A percentile compares a stretch with the other conserved stretches of the same genome.
These are phyloP conservation scores for Drosophila serrata DNA, from an alignment of 1,140 invertebrate species.

Conservation along the genomic window DNA sequence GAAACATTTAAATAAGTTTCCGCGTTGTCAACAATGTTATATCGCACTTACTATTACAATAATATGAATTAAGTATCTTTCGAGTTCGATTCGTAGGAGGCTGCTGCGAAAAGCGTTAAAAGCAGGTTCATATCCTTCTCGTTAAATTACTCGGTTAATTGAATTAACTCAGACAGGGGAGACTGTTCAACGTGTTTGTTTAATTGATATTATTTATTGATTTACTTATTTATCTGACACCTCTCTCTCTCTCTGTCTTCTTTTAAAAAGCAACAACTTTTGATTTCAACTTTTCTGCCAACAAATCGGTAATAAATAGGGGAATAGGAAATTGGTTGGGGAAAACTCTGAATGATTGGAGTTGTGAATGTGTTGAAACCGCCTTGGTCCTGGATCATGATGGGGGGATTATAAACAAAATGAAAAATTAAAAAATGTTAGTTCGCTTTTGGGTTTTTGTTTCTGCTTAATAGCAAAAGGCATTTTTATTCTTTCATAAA, in stretches of 20 bases:
- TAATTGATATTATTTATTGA: slow-evolving; percentile 52
- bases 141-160: slow-evolving; percentile 66
- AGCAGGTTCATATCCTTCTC: slow-evolving; percentile 36
- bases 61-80: slow-evolving; percentile 46
- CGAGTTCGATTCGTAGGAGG: slow-evolving; percentile 51
- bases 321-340: neutral
- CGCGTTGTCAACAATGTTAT: slow-evolving; percentile 59
- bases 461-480: slow-evolving; percentile 70
- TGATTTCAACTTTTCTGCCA: slow-evolving; percentile 53
- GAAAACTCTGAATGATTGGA: slow-evolving; percentile 7
- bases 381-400: slow-evolving; percentile 55
- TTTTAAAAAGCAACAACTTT: slow-evolving; percentile 66
- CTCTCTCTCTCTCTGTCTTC: neutral
- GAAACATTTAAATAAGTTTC: slow-evolving; percentile 74
- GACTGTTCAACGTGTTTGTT: slow-evolving; percentile 54
- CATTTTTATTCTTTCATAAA: slow-evolving; percentile 69
- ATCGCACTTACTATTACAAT: slow-evolving; percentile 45
- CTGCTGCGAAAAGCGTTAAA: slow-evolving; percentile 50
- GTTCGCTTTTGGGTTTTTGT: slow-evolving; percentile 35
- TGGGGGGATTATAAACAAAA: slow-evolving; percentile 9
- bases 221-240: slow-evolving; percentile 38
- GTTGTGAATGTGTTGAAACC: slow-evolving; percentile 57
- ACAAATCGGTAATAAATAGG: slow-evolving; percentile 12
- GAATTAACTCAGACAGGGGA: slow-evolving; percentile 67
- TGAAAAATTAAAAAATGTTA: slow-evolving; percentile 15